Conservation (phyloP, 2,113 vertebrate genomes). For the Pelodiscus sinensis region DNA sequence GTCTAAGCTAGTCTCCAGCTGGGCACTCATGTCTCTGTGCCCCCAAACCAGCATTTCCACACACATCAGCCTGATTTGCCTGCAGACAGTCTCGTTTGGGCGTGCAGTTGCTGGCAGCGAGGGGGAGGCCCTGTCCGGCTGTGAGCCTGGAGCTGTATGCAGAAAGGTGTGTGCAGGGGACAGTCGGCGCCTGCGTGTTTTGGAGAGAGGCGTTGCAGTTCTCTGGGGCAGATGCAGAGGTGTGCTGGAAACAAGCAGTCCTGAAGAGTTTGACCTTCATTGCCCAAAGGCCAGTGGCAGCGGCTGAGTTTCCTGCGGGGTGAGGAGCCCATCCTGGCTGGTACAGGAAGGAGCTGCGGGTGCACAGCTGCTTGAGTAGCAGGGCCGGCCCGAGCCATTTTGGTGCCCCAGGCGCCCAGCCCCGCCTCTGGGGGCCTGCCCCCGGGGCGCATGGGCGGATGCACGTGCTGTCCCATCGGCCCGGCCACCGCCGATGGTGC, state of each 20-base stretch:
- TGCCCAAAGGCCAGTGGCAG: accelerated
- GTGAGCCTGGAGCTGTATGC: background rate
- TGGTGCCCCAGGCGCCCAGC: too few species aligned
- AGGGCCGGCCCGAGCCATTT: too few species aligned
- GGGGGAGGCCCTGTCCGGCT: background rate
- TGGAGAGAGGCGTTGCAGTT: accelerated
- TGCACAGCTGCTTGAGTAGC: accelerated
- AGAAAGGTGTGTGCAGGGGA: background rate
- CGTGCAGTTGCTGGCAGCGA: background rate
- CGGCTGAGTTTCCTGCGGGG: background rate
- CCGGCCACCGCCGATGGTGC: too few species aligned
- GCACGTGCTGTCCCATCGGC: too few species aligned
- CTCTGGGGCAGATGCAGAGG: accelerated
- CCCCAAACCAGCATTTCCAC: background rate
- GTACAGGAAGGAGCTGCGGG: background rate
- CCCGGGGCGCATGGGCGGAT: too few species aligned
- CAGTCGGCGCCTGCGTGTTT: background rate
- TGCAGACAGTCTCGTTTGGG: background rate
- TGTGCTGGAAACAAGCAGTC: background rate
- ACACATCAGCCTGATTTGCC: background rate
- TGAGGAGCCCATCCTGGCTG: background rate
- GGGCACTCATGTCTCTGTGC: accelerated
- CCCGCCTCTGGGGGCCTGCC: too few species aligned
- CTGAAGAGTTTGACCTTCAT: background rate
- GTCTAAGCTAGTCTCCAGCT: background rate